These are phyloP conservation scores for Aphelocoma californica DNA, from an alignment of 2,797 vertebrate species.

Conservation along the genomic window DNA sequence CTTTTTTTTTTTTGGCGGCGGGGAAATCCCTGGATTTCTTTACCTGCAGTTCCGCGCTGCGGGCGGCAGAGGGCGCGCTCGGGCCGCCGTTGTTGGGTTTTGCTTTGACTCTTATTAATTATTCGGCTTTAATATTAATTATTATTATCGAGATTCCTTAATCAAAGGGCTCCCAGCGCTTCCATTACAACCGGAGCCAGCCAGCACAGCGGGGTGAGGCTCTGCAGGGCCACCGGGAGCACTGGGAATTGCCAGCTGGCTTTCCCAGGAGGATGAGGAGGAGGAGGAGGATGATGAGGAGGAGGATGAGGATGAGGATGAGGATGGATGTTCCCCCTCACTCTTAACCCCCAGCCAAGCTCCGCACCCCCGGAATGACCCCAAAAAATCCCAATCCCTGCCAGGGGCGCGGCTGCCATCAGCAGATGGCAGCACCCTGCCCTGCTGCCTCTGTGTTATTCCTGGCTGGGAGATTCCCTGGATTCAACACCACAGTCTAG, in stretches of 20 bases:
- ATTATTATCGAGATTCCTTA: background rate
- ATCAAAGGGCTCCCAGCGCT: too few relatives aligned
- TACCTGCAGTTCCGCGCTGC: background rate
- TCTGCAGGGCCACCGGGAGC: background rate
- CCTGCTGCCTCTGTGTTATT: background rate
- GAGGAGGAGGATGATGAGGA: too few relatives aligned
- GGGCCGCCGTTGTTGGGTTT: background rate
- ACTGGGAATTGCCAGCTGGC: too few relatives aligned
- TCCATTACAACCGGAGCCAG: background rate
- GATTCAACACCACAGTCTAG: background rate
- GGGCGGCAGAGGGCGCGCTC: background rate
- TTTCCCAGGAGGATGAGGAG: too few relatives aligned
- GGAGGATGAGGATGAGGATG: too few relatives aligned
- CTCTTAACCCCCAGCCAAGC: rapidly evolving
- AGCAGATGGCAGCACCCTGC: background rate
- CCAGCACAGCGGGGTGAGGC: too few relatives aligned
- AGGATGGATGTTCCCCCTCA: too few relatives aligned
- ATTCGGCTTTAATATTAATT: background rate
- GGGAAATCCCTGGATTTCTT: background rate
- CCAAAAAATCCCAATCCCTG: background rate
- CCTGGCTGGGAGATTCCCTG: background rate
- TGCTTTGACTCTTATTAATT: background rate
- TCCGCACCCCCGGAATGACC: background rate
- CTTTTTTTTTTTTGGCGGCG: background rate
- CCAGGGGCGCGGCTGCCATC: too few relatives aligned